A percentile compares a stretch with the other conserved stretches of the same genome.
Conservation (phyloP, 2,888 invertebrate genomes). For the Dorcus parallelipipedus region DNA sequence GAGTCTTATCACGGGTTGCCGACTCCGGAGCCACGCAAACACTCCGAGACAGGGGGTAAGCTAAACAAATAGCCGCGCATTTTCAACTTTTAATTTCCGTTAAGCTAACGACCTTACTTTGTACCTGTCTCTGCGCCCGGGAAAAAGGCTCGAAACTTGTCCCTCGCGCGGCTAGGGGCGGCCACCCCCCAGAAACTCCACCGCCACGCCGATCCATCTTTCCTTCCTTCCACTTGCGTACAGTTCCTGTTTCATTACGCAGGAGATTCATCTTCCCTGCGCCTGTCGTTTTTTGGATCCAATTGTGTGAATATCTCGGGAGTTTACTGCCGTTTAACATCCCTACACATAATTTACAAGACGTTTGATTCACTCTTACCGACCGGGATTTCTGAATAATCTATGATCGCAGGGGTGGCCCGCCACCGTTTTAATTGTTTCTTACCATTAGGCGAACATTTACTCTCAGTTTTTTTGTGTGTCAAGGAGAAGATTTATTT, state of each 20-base stretch:
- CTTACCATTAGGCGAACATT: too few relatives aligned
- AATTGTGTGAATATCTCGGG: background rate
- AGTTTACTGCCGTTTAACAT: background rate
- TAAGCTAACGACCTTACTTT: slow-evolving; percentile 37
- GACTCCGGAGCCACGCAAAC: too few relatives aligned
- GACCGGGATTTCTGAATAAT: background rate
- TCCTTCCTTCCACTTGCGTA: slow-evolving; percentile 31
- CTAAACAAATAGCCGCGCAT: slow-evolving; percentile 34
- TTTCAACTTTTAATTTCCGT: slow-evolving; percentile 39
- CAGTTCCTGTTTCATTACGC: slow-evolving; percentile 44
- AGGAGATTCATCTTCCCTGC: slow-evolving; percentile 41
- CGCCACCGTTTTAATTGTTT: too few relatives aligned
- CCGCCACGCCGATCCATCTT: slow-evolving; percentile 34
- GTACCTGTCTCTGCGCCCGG: slow-evolving; percentile 30
- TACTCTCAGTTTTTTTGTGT: too few relatives aligned
- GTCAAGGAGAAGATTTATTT: too few relatives aligned
- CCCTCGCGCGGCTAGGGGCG: slow-evolving; percentile 3
- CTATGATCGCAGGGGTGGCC: too few relatives aligned
- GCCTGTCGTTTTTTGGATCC: slow-evolving; percentile 21
- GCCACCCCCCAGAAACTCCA: background rate
- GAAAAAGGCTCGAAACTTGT: slow-evolving; percentile 10
- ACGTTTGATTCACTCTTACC: slow-evolving; percentile 1
- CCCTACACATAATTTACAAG: background rate
- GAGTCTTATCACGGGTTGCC: too few relatives aligned
- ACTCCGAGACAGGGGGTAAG: slow-evolving; percentile 15